Evolutionary conservation across 2,113 vertebrate species (phyloP), one percentile per base, ranked within the genome.

Genomic region (Podarcis raffonei): DNA sequence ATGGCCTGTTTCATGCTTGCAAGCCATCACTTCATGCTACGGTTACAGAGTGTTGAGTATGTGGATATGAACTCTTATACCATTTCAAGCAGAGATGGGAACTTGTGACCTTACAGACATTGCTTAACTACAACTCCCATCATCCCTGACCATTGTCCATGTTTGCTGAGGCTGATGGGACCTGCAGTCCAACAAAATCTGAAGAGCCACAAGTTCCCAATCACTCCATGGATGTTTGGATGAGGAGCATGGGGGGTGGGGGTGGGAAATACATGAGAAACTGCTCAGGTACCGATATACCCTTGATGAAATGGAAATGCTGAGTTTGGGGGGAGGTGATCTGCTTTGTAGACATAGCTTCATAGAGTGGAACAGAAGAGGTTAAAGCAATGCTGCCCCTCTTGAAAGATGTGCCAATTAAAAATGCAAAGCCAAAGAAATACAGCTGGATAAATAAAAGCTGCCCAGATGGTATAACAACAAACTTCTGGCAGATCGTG

Each of bases 361-460:
- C 72, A 8, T 85, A 62, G 20, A 75, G 48, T 65, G 79, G 68
- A 42, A 0, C 6, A 85, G 92, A 95, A 93, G 79, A 94, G 90
- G 94, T 96, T 95, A 95, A 95, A 84, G 3, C 90, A 83, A 93
- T 93, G 74, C 94, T 90, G 81, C 94, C 91, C 92, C 89, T 92
- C 79, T 91, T 93, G 93, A 89, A 95, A 91, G 93, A 75, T 81
- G 88, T 94, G 94, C 93, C 96, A 96, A 97, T 96, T 96, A 96
- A 96, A 96, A 88, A 96, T 97, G 95, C 92, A 97, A 95, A 95
- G 89, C 91, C 82, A 90, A 93, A 96, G 94, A 96, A 97, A 95
- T 96, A 95, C 96, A 97, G 94, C 96, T 96, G 95, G 95, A 95
- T 95, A 94, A 97, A 95, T 95, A 92, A 95, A 95, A 96, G 89